Conservation (phyloP, 2,797 vertebrate genomes). For the Urocyon cinereoargenteus region DNA sequence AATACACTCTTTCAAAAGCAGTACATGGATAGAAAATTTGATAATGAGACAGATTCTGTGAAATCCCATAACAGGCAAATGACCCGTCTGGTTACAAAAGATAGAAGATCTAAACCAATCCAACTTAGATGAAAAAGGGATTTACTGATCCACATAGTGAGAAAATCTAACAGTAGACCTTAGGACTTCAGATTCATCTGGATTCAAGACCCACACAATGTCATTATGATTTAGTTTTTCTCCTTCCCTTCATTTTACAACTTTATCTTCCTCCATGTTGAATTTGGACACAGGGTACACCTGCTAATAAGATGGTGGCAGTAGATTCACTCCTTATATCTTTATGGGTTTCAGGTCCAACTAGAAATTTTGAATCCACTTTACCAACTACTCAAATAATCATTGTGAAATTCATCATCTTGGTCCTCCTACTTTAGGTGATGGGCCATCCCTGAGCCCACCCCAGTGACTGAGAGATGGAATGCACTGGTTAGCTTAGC, state of each 20-base stretch:
- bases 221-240: neutral
- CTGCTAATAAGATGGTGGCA: neutral
- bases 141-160: neutral
- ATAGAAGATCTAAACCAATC: neutral
- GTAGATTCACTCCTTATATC: neutral
- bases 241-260: neutral
- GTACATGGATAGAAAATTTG: neutral
- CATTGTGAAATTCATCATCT: neutral
- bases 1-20: neutral
- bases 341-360: neutral
- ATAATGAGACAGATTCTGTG: neutral
- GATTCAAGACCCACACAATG: neutral
- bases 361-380: neutral
- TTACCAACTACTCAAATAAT: neutral
- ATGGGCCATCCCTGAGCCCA: neutral
- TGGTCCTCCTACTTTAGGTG: neutral
- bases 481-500: neutral
- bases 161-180: neutral
- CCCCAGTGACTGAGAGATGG: neutral
- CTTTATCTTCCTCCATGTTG: neutral
- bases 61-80: neutral
- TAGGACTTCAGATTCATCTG: neutral
- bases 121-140: neutral
- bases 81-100: neutral
- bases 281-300: neutral